Conservation (phyloP, 1,140 invertebrate species). For the Cotesia chilonis region DNA sequence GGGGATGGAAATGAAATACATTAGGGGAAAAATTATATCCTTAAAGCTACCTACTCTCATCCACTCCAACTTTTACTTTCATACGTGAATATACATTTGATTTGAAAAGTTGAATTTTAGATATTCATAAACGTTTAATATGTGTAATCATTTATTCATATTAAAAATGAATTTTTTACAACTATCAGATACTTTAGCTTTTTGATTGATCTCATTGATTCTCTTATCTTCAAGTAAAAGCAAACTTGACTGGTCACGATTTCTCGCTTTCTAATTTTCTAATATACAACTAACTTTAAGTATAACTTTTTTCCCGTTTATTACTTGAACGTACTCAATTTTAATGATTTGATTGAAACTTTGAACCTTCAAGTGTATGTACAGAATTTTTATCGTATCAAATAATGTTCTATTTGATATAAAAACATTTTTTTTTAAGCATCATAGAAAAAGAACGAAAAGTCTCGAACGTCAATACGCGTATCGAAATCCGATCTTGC, state of each 20-base stretch:
- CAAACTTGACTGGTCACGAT: constrained; percentile 22
- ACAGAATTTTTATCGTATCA: no score
- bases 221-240: constrained; percentile 17
- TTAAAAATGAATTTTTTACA: background rate
- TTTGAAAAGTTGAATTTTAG: background rate
- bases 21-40: constrained; percentile 25
- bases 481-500: constrained; percentile 26
- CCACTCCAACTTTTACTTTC: background rate
- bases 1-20: constrained; percentile 11
- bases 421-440: no score
- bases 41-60: constrained; percentile 11
- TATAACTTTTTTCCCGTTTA: background rate
- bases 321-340: background rate
- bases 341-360: background rate
- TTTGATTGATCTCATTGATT: constrained; percentile 12
- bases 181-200: background rate
- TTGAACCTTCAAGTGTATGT: background rate
- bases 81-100: background rate
- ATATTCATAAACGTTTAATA: background rate
- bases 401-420: no score
- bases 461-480: background rate
- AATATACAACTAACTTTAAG: background rate
- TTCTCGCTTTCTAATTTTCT: constrained; percentile 32
- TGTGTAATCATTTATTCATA: no score
- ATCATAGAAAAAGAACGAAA: background rate